A percentile compares a stretch with the other conserved stretches of the same genome.
These are phyloP conservation scores for Hermaeophaga mercurialis DNA, from an alignment of 2,888 invertebrate genomes.

Conservation along the genomic window DNA sequence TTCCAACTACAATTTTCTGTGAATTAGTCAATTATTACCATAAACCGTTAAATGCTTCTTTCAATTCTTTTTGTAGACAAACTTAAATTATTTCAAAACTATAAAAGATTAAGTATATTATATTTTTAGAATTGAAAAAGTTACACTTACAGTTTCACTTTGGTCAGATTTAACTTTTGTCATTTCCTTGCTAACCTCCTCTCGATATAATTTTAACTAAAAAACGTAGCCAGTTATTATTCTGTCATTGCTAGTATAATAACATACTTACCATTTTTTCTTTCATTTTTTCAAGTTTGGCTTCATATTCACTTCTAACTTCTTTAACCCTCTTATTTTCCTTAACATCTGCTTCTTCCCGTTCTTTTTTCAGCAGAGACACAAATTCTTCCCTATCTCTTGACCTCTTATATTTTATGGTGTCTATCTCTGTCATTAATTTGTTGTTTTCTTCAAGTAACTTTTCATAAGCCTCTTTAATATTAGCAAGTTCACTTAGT, in stretches of 20 bases:
- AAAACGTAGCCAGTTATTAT: slow-evolving; percentile 34
- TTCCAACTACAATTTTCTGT: too few relatives aligned
- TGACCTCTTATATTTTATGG: slow-evolving; percentile 52
- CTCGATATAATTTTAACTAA: slow-evolving; percentile 67
- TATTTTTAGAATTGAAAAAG: too few relatives aligned
- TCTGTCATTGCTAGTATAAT: neutral
- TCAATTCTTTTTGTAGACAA: too few relatives aligned
- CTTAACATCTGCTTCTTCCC: slow-evolving; percentile 46
- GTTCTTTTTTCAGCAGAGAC: slow-evolving; percentile 49
- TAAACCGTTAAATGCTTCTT: too few relatives aligned
- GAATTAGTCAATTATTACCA: too few relatives aligned
- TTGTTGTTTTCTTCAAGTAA: slow-evolving; percentile 54
- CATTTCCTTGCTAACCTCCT: slow-evolving; percentile 67
- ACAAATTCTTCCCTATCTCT: slow-evolving; percentile 54
- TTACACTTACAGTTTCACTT: slow-evolving; percentile 59
- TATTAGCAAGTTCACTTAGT: slow-evolving; percentile 32
- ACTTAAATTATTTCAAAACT: too few relatives aligned
- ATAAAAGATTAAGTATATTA: too few relatives aligned
- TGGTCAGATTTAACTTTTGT: slow-evolving; percentile 62
- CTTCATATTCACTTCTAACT: slow-evolving; percentile 70
- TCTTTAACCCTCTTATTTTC: slow-evolving; percentile 60
- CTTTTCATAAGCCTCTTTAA: slow-evolving; percentile 55
- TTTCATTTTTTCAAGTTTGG: slow-evolving; percentile 79
- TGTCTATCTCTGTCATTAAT: slow-evolving; percentile 52
- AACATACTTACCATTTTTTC: slow-evolving; percentile 74